Conservation (phyloP, 2,113 vertebrate genomes). For the Nansenia antarctica region DNA sequence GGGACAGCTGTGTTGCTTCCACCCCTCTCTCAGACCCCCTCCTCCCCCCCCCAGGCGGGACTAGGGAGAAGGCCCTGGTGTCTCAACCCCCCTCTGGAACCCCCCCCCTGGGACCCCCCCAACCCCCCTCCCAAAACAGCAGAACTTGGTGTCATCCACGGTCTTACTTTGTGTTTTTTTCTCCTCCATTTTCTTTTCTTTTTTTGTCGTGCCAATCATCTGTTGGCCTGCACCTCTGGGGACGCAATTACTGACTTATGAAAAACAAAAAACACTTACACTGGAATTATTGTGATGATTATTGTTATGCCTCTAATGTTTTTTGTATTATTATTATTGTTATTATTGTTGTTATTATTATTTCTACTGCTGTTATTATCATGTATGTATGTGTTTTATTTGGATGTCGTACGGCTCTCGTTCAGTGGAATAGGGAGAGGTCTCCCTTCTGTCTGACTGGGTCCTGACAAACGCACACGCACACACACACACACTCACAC, state of each 20-base stretch:
- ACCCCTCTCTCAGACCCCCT: neutral
- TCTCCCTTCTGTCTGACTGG: constrained; percentile 40
- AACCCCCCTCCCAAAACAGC: constrained; percentile 37
- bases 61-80: neutral
- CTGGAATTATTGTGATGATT: constrained; percentile 76
- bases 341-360: constrained; percentile 53
- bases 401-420: constrained; percentile 40
- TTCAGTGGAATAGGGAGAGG: constrained; percentile 45
- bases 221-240: constrained; percentile 59
- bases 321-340: constrained; percentile 45
- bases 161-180: constrained; percentile 22
- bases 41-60: neutral
- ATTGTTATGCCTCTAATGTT: constrained; percentile 35
- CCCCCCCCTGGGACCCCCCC: neutral
- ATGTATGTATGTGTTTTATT: constrained; percentile 47
- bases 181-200: constrained; percentile 14
- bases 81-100: no score
- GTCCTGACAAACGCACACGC: constrained; percentile 24
- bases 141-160: constrained; percentile 51
- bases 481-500: constrained; percentile 9
- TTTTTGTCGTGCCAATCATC: constrained; percentile 50
- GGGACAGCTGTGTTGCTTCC: no score
- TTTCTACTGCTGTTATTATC: constrained; percentile 41
- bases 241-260: constrained; percentile 64
- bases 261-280: constrained; percentile 69